Conservation (phyloP, 2,797 vertebrate species). For the Rhabdophis nuchalis region DNA sequence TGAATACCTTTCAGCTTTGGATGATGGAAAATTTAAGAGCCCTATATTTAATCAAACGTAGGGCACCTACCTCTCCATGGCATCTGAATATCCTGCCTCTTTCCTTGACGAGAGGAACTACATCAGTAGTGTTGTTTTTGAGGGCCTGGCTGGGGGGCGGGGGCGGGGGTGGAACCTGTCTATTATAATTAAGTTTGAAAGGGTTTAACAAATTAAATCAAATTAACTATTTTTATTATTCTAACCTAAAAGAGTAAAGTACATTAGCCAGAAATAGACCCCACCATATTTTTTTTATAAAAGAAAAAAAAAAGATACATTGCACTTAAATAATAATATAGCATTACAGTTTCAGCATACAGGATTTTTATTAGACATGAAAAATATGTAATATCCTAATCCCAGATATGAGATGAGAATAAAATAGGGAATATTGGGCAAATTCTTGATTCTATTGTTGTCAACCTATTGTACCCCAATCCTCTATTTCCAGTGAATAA, state of each 20-base stretch:
- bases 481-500: neutral
- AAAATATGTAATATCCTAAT: neutral
- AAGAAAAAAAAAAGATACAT: neutral
- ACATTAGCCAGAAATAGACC: neutral
- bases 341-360: neutral
- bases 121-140: constrained; percentile 24
- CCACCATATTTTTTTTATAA: neutral
- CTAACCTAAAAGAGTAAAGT: neutral
- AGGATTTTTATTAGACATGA: neutral
- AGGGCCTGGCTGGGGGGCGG: neutral
- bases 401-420: neutral
- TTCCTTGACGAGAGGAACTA: constrained; percentile 11
- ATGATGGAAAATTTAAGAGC: constrained; percentile 8
- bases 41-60: constrained; percentile 19
- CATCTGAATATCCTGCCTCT: constrained; percentile 19
- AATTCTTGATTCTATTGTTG: neutral
- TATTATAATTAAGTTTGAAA: constrained; percentile 36
- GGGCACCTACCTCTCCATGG: neutral
- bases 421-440: neutral
- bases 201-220: constrained; percentile 30
- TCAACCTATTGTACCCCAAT: neutral
- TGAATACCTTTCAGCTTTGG: neutral
- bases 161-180: constrained; percentile 6
- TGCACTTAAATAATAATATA: neutral
- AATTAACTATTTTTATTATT: constrained; percentile 11